phyloP scores from a whole-genome alignment of 2,797 vertebrate genomes.

The Tamandua tetradactyla region DNA sequence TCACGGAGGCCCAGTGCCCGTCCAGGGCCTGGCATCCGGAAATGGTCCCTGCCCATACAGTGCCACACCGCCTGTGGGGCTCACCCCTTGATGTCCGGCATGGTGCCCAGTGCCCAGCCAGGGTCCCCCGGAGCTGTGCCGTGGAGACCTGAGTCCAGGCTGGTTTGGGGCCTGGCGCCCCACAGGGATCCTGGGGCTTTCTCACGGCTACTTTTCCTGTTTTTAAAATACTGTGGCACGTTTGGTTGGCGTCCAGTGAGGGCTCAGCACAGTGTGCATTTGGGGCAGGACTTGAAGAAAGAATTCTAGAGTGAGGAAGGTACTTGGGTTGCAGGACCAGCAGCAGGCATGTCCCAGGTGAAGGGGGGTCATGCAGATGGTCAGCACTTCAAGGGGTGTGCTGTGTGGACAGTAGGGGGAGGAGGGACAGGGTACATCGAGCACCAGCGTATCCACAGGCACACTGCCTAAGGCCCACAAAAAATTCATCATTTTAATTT shows the following conservation, averaged over 20 bases:
- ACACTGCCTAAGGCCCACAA: neutral
- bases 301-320: neutral
- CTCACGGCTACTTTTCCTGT: neutral
- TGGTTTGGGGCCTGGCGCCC: neutral
- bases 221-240: neutral
- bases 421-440: rapidly evolving
- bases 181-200: neutral
- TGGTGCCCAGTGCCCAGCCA: rapidly evolving
- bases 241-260: neutral
- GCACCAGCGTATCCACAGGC: neutral
- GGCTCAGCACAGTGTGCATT: neutral
- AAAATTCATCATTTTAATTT: neutral
- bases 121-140: neutral
- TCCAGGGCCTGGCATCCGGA: neutral
- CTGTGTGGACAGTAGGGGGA: neutral
- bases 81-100: neutral
- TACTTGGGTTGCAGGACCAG: too few relatives aligned
- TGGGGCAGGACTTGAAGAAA: neutral
- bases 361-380: rapidly evolving
- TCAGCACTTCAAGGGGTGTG: too few relatives aligned
- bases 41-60: too few relatives aligned
- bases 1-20: rapidly evolving
- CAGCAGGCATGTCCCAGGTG: neutral
- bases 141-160: neutral
- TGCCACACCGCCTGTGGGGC: neutral